Evolutionary conservation across 2,888 invertebrate genomes (phyloP), one percentile per base, ranked within the genome.

Genomic region (Tetragnatha montana): DNA sequence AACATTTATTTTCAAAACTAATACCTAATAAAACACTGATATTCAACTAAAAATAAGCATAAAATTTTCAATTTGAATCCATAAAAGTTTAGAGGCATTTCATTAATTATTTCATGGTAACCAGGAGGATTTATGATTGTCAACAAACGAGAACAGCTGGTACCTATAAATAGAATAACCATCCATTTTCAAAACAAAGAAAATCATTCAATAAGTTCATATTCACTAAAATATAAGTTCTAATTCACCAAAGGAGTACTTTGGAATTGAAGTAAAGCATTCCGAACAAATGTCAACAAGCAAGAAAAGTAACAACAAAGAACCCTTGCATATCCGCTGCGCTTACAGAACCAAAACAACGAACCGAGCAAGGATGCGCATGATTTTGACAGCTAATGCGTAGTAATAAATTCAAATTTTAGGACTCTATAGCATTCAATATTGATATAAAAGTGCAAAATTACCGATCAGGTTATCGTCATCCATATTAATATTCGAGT

Each of bases 401-500:
- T 69, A 81, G 81, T 70, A 75, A 50, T 68, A 35, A 12, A 60
- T 82, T n/a, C 6, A 50, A 35, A 35, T 14, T 81, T 35, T 35
- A 21, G 6, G 47, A 78, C 14, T 19, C 8, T 6, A 79, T 19
- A 47, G 49, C 7, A 49, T 71, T 17, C 14, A 47, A 74, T 47
- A 74, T 2, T 6, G 35, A 17, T 14, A 47, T 35, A 17, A 74
- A 78, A 60, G n/a, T 82, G 74, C 35, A 60, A 3, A 70, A 12
- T 83, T 83, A 88, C 88, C 88, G 68, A 79, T 88, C 21, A 88
- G 47, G 21, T 79, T 89, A 71, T 89, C 89, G 49, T 89, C 89
- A n/a, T 89, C 89, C 85, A 85, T 71, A 60, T 85, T 89, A 68
- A 85, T 89, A 8, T 81, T 73, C 8, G 89, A 85, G 76, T 89